Evolutionary conservation across 2,888 invertebrate genomes (phyloP).

Genomic region (Ophioninae sp.): DNA sequence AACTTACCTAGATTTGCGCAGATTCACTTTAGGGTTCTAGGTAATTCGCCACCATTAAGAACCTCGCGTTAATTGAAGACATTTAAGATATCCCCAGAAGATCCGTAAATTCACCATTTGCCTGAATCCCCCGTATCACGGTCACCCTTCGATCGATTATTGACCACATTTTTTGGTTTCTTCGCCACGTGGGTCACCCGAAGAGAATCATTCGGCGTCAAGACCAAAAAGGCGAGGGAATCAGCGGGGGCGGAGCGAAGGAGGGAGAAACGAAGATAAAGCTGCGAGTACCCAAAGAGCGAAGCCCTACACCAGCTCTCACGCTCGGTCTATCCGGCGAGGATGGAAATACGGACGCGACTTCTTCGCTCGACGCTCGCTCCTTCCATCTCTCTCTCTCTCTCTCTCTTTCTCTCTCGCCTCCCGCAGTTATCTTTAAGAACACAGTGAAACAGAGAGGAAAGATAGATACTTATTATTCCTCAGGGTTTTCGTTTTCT

Average conservation of each 20-base stretch:
- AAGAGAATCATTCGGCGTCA: conserved; percentile 53
- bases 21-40: background rate
- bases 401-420: background rate
- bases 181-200: conserved; percentile 26
- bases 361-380: conserved; percentile 25
- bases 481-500: conserved; percentile 44
- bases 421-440: background rate
- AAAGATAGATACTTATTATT: conserved; percentile 52
- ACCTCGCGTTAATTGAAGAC: too few species aligned
- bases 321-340: conserved; percentile 30
- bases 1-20: background rate
- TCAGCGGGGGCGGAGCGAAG: background rate
- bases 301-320: conserved; percentile 30
- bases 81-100: background rate
- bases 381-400: conserved; percentile 18
- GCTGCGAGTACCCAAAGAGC: conserved; percentile 16
- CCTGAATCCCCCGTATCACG: conserved; percentile 34
- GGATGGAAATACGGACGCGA: conserved; percentile 56
- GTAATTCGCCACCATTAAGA: too few species aligned
- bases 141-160: conserved; percentile 7
- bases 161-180: conserved; percentile 11
- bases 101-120: background rate
- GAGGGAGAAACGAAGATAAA: conserved; percentile 42
- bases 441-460: conserved; percentile 2
- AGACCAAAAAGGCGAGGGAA: conserved; percentile 11